Evolutionary conservation across 2,113 vertebrate genomes (phyloP).

Genomic region (Crotophaga sulcirostris): DNA sequence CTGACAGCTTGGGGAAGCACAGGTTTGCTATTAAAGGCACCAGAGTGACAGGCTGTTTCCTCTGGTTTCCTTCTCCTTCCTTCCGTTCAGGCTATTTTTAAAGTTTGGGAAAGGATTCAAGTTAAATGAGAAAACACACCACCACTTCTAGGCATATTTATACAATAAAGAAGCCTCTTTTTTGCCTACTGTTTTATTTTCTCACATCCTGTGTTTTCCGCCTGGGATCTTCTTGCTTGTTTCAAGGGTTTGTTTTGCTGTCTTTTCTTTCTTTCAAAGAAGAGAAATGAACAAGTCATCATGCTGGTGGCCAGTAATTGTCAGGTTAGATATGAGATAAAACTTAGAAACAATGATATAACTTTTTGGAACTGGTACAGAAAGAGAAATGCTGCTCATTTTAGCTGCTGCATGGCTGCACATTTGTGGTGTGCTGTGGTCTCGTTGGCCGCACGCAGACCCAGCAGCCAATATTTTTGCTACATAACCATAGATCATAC

Average conservation of each 20-base stretch:
- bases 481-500: not conserved
- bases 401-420: not conserved
- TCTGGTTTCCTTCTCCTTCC: not conserved
- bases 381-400: not conserved
- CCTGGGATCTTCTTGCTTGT: not conserved
- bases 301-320: not conserved
- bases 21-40: not conserved
- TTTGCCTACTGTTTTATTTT: not conserved
- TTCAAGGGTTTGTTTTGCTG: not conserved
- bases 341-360: not conserved
- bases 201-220: not conserved
- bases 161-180: not conserved
- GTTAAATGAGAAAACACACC: not conserved
- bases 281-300: not conserved
- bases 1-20: not conserved
- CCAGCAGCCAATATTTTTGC: not conserved
- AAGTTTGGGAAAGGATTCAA: slow-evolving; percentile 14
- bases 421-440: not conserved
- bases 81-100: not conserved
- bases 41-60: not conserved
- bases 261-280: not conserved
- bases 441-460: not conserved
- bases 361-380: not conserved
- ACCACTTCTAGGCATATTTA: not conserved
- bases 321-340: not conserved